Evolutionary conservation across 2,888 invertebrate species (phyloP), one percentile per base, ranked within the genome.

Genomic region (Macrosiphum euphorbiae): DNA sequence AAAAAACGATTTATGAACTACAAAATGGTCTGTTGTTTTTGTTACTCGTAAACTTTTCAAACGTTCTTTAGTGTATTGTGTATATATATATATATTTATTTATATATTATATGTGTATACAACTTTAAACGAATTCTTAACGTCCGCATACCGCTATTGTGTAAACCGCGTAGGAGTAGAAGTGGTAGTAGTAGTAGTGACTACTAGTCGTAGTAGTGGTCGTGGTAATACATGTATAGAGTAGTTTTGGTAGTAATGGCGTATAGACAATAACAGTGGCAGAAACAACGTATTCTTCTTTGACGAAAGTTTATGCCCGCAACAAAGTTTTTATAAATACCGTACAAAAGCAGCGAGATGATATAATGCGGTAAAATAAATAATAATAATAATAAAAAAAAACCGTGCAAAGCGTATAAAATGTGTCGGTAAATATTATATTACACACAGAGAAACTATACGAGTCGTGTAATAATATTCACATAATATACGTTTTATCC

Each of bases 261-360:
- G 58, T 26, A 58, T 90, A 24, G 44, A 41, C 41, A 89, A 44
- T 28, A 89, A 89, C 20, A 89, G n/a, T 41, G 44, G 44, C 35
- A 67, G 50, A 78, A 44, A 78, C 10, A 35, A 41, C 85, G 44
- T 55, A 85, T n/a, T 85, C 58, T 85, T 55, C 84, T 85, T 91
- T 55, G 84, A 91, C 44, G 55, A 91, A 91, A 91, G 84, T 91
- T 91, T 85, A 44, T 85, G 44, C 44, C 13, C 4, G 55, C 20
- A 85, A 91, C 85, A 91, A 91, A 91, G 55, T 91, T 91, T 55
- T 85, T 55, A 47, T 47, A 91, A 44, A 91, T 85, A 24, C 84
- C 44, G 3, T n/a, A 20, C 55, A 24, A 90, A 90, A 61, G 8
- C 90, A 26, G 26, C 35, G 16, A 50, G 50, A 52, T 52, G 78